Evolutionary conservation across 2,888 invertebrate genomes (phyloP).

Genomic region (Lasioglossum leucozonium): DNA sequence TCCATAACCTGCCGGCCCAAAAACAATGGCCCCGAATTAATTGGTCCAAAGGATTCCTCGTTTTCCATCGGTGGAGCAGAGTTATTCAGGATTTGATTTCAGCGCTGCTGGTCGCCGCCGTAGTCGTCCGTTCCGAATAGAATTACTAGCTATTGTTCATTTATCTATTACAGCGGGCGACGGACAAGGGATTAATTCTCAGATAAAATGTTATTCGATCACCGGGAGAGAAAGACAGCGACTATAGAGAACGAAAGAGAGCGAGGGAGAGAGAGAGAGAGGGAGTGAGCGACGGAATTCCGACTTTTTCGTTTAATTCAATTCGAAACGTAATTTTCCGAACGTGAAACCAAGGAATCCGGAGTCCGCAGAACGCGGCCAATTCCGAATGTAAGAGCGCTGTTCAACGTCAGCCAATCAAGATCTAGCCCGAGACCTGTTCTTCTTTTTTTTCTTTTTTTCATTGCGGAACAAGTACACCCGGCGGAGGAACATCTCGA

Average conservation of each 20-base stretch:
- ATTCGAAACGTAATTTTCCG: conserved; percentile 9
- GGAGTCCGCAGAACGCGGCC: background rate
- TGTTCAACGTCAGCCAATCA: conserved; percentile 16
- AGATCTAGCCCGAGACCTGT: conserved; percentile 8
- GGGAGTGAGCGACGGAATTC: background rate
- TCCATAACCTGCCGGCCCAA: background rate
- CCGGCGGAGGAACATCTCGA: conserved; percentile 28
- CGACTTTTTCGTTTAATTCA: background rate
- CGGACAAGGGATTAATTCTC: conserved; percentile 13
- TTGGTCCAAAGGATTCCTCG: background rate
- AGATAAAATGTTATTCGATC: conserved; percentile 10
- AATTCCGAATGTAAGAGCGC: conserved; percentile 1
- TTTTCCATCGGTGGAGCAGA: background rate
- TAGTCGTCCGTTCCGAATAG: conserved; percentile 3
- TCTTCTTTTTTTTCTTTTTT: conserved; percentile 1
- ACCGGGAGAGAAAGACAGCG: background rate
- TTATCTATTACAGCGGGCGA: background rate
- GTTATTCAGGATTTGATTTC: background rate
- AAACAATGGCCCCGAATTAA: background rate
- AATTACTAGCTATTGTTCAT: conserved; percentile 9
- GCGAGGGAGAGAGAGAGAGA: background rate
- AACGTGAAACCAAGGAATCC: background rate
- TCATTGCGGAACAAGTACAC: conserved; percentile 23
- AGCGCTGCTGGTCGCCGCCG: background rate
- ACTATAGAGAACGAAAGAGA: background rate